Conservation (phyloP, 2,113 vertebrate species). For the Scytalopus superciliaris region DNA sequence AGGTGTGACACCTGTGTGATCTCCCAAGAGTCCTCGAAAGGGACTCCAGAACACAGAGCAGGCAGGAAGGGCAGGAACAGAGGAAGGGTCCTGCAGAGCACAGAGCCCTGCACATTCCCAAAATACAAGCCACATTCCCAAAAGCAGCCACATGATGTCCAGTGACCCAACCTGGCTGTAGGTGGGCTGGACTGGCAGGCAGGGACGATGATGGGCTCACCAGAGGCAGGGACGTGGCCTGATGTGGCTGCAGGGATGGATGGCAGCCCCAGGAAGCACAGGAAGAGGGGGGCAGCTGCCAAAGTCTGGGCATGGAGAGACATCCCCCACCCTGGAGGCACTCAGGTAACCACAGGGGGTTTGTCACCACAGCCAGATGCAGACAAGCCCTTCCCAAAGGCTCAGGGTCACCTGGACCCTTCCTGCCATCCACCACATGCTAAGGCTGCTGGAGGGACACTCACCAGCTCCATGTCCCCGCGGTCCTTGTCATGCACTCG, state of each 20-base stretch:
- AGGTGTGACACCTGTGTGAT: background rate
- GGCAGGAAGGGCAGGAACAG: background rate
- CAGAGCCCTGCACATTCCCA: background rate
- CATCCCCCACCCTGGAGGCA: background rate
- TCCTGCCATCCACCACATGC: rapidly evolving
- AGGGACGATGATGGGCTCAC: background rate
- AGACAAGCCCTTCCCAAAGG: background rate
- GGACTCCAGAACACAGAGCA: background rate
- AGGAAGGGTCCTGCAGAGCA: background rate
- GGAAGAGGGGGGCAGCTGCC: background rate
- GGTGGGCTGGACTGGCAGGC: background rate
- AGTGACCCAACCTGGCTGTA: background rate
- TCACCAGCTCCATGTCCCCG: background rate
- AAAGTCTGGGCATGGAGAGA: background rate
- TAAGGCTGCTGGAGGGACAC: background rate
- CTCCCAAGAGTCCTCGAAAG: background rate
- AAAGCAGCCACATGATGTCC: background rate
- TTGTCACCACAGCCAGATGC: rapidly evolving
- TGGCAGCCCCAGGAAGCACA: background rate
- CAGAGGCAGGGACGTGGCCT: background rate
- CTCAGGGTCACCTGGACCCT: rapidly evolving
- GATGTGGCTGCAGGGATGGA: background rate
- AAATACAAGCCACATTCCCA: background rate
- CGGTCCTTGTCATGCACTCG: background rate
- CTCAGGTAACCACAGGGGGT: rapidly evolving